Evolutionary conservation across 2,888 invertebrate species (phyloP), one percentile per base, ranked within the genome.

Genomic region (Esperia sulphurella): DNA sequence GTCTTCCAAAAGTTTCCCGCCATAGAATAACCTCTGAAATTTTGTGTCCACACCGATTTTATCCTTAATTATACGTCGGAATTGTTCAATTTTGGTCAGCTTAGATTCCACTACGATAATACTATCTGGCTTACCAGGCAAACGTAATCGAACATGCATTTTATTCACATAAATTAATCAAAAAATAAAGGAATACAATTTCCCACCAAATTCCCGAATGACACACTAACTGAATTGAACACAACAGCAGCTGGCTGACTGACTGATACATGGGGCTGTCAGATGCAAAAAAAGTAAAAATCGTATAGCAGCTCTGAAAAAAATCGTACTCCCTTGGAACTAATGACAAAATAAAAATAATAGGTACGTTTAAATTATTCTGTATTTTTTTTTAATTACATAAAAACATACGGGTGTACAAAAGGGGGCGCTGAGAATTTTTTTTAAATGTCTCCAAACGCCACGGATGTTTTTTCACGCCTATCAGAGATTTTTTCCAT

Each of bases 1-100:
- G 90, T 95, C 91, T 72, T 94, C 94, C 44, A 95, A 77, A 87
- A 92, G 81, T 75, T 95, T 95, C 14, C 94, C 95, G 48, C 92
- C 91, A 61, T 93, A 94, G 62, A 93, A 92, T n/a, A 95, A 76
- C 43, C 92, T 84, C 68, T 94, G 94, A 35, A 83, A 71, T 13
- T 90, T 83, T 0, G 83, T 79, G 46, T 89, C 75, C 14, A 93
- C 77, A 8, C 80, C 71, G 55, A 94, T 91, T 68, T 92, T 91
- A 13, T 91, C 78, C 43, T 75, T 61, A 38, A 92, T 70, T 43
- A 92, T 74, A 51, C 81, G 79, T 62, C 93, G 90, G 21, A 96
- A 87, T 41, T 93, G 91, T 54, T 92, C 90, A 35, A 95, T 92
- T 62, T 91, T 91, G 0, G 93, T 92, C 49, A 93, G 80, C 72